Evolutionary conservation across 2,113 vertebrate species (phyloP).

Genomic region (Sisor rabdophorus): DNA sequence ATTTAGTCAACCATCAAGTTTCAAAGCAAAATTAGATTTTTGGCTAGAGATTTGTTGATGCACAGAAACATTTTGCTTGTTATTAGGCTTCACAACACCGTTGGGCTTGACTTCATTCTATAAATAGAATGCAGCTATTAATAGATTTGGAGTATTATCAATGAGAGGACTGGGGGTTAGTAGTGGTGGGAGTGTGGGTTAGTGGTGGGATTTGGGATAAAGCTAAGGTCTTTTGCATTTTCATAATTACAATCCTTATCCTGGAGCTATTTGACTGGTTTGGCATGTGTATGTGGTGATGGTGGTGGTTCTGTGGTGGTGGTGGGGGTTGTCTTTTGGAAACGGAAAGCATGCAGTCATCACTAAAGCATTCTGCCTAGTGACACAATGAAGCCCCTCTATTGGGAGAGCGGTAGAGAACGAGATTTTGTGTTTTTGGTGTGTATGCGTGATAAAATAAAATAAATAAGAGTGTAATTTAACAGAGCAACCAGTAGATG

Average conservation of each 20-base stretch:
- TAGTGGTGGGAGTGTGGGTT: conserved; percentile 5
- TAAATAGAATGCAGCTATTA: conserved; percentile 45
- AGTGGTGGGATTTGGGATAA: conserved; percentile 3
- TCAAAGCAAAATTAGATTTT: not conserved
- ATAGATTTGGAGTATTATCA: conserved; percentile 29
- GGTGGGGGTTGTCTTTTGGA: not conserved
- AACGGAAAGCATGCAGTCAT: conserved; percentile 31
- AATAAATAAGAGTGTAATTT: conserved; percentile 44
- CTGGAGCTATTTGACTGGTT: not conserved
- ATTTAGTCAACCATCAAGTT: not conserved
- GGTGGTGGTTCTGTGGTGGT: too few relatives aligned
- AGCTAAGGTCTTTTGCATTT: conserved; percentile 25
- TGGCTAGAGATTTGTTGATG: not conserved
- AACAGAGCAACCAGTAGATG: conserved; percentile 57
- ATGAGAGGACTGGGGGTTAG: not conserved
- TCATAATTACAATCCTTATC: conserved; percentile 32
- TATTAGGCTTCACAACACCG: conserved; percentile 7
- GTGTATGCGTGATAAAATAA: not conserved
- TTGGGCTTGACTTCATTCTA: conserved; percentile 30
- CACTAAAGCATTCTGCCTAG: conserved; percentile 37
- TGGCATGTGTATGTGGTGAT: not conserved
- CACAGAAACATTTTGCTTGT: not conserved
- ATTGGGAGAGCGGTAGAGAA: conserved; percentile 21
- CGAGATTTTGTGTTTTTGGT: not conserved
- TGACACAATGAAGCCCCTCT: conserved; percentile 16